phyloP scores from a whole-genome alignment of 2,797 vertebrate species.

The Anabas testudineus region DNA sequence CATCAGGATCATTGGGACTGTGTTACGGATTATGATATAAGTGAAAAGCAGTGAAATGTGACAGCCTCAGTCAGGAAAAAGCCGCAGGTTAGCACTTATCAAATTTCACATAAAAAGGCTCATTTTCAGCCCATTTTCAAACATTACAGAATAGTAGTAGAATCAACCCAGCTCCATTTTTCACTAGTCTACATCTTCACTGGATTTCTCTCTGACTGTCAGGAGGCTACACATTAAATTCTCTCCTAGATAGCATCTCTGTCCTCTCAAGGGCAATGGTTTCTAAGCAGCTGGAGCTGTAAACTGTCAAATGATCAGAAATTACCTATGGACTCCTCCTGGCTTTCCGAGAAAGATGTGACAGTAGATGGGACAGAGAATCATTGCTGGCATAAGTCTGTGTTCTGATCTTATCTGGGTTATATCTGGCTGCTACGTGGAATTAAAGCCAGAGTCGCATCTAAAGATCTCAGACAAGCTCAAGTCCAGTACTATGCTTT shows the following conservation, averaged over 20 bases:
- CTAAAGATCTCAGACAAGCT: slow-evolving; percentile 82
- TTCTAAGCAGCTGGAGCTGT: slow-evolving; percentile 37
- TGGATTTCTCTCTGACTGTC: slow-evolving; percentile 34
- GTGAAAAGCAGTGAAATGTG: slow-evolving; percentile 52
- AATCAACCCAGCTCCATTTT: slow-evolving; percentile 34
- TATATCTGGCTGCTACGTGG: slow-evolving; percentile 84
- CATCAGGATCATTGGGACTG: slow-evolving; percentile 53
- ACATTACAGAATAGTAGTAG: slow-evolving; percentile 20
- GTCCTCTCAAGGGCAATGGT: slow-evolving; percentile 44
- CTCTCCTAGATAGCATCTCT: slow-evolving; percentile 25
- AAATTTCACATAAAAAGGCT: slow-evolving; percentile 50
- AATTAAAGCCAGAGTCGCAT: slow-evolving; percentile 87
- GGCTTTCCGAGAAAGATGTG: slow-evolving; percentile 57
- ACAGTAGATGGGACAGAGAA: slow-evolving; percentile 73
- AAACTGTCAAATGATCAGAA: slow-evolving; percentile 66
- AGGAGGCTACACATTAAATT: slow-evolving; percentile 41
- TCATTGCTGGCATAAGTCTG: slow-evolving; percentile 79
- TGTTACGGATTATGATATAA: slow-evolving; percentile 53
- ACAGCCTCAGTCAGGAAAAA: slow-evolving; percentile 47
- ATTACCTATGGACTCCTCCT: slow-evolving; percentile 50
- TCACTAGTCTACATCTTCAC: slow-evolving; percentile 20
- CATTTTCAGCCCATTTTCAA: slow-evolving; percentile 36
- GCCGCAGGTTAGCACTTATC: slow-evolving; percentile 30
- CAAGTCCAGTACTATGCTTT: slow-evolving; percentile 68
- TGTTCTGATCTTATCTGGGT: slow-evolving; percentile 76